Conservation (phyloP, 92 coral and sea anemone species). For the Heteractis magnifica region DNA sequence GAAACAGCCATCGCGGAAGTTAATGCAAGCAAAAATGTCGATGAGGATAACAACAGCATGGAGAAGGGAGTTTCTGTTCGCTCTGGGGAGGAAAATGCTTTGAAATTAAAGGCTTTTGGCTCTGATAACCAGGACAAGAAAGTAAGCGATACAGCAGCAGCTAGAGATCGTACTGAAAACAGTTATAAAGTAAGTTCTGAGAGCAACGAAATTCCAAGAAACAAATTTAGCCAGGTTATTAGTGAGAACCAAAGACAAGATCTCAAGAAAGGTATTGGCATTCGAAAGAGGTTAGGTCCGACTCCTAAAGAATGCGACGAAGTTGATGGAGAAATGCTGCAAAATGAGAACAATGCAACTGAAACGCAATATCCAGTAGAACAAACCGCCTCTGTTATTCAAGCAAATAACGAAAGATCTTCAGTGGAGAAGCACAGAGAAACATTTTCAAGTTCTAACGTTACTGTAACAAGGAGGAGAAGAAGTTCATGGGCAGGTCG, state of each 20-base stretch:
- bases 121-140: background rate
- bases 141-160: background rate
- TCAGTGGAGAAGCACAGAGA: background rate
- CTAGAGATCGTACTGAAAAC: background rate
- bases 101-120: background rate
- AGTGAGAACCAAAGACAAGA: background rate
- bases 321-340: background rate
- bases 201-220: background rate
- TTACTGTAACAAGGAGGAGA: background rate
- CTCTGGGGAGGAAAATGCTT: background rate
- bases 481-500: constrained; percentile 8
- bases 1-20: background rate
- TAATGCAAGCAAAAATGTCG: background rate
- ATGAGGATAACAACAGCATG: background rate
- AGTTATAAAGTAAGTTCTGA: background rate
- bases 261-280: background rate
- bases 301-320: constrained; percentile 12
- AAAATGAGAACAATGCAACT: background rate
- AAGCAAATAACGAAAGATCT: background rate
- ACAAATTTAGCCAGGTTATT: background rate
- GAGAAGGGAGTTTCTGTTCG: background rate
- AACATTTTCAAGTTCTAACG: background rate
- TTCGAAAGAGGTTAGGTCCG: constrained; percentile 6
- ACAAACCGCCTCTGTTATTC: background rate
- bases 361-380: background rate